Evolutionary conservation across 35 echinoderm and acorn worm species (phyloP).

Genomic region (Ophiothrix spiculata): DNA sequence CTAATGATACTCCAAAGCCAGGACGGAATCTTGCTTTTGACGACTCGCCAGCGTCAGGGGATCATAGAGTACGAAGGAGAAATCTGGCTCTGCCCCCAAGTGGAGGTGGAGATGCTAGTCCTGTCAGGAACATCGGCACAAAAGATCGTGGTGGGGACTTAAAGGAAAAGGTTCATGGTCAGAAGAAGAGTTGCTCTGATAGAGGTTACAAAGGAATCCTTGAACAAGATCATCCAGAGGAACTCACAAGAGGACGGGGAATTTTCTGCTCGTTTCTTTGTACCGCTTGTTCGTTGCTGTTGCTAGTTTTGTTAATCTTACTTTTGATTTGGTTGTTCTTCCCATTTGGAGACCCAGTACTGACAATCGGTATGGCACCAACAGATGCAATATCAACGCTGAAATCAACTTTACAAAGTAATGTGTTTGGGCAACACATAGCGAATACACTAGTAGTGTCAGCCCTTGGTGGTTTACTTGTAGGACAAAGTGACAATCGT

Average conservation of each 20-base stretch:
- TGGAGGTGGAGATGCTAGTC: not conserved
- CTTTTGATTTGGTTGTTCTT: not conserved
- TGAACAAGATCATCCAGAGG: conserved; percentile 57
- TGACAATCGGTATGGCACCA: not conserved
- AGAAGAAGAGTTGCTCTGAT: not conserved
- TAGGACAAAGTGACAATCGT: not conserved
- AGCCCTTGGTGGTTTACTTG: not conserved
- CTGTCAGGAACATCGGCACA: not conserved
- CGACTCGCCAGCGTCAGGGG: not conserved
- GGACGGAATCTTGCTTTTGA: conserved; percentile 29
- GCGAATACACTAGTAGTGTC: not conserved
- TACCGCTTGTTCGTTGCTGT: not conserved
- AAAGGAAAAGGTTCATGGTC: not conserved
- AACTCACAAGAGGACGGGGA: not conserved
- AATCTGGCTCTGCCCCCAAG: not conserved
- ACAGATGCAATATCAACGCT: not conserved
- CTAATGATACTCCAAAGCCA: not conserved
- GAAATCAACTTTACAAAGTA: not conserved
- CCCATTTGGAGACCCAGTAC: not conserved
- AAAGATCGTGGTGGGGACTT: not conserved
- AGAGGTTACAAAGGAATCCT: conserved; percentile 38
- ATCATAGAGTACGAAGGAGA: not conserved
- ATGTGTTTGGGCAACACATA: not conserved
- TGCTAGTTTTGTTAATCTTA: not conserved
- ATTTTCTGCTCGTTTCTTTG: not conserved